A percentile compares a stretch with the other conserved stretches of the same genome.
phyloP scores from a whole-genome alignment of 2,797 vertebrate species.

The Halcyon smyrnensis region DNA sequence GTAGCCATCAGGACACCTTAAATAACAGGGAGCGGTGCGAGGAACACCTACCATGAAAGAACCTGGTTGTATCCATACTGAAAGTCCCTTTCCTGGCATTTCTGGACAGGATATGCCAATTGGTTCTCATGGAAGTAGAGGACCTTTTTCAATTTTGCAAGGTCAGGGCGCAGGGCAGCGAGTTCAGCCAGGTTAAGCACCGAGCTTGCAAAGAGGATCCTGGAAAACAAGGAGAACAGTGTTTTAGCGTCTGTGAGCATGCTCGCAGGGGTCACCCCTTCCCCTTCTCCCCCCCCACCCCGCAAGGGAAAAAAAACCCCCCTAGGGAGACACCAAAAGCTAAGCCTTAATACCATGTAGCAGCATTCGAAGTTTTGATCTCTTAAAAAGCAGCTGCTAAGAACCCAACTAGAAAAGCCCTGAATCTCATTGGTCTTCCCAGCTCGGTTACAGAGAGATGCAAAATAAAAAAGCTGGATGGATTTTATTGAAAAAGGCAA shows the following conservation, averaged over 20 bases:
- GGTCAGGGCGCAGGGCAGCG: conserved; percentile 90
- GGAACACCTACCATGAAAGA: conserved; percentile 89
- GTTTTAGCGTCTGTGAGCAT: conserved; percentile 73
- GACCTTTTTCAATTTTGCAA: conserved; percentile 92
- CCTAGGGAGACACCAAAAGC: conserved; percentile 86
- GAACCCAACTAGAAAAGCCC: conserved; percentile 80
- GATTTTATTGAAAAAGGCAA: conserved; percentile 83
- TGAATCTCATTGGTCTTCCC: conserved; percentile 81
- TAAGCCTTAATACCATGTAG: conserved; percentile 80
- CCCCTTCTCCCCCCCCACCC: conserved; percentile 67
- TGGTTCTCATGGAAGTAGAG: conserved; percentile 99
- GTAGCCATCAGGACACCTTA: neutral
- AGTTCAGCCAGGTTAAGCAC: conserved; percentile 90
- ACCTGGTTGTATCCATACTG: conserved; percentile 99
- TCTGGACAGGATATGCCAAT: conserved; percentile 89
- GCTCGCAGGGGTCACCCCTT: conserved; percentile 81
- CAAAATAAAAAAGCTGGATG: conserved; percentile 66
- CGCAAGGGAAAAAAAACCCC: conserved; percentile 79
- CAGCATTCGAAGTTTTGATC: conserved; percentile 84
- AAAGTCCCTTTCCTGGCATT: conserved; percentile 91
- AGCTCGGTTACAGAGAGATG: conserved; percentile 76
- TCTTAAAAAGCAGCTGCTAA: conserved; percentile 84
- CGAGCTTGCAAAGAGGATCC: conserved; percentile 89
- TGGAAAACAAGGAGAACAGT: conserved; percentile 84
- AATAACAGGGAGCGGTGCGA: neutral